These are phyloP conservation scores for Xyrichtys novacula DNA, from an alignment of 2,797 vertebrate genomes.

Conservation along the genomic window DNA sequence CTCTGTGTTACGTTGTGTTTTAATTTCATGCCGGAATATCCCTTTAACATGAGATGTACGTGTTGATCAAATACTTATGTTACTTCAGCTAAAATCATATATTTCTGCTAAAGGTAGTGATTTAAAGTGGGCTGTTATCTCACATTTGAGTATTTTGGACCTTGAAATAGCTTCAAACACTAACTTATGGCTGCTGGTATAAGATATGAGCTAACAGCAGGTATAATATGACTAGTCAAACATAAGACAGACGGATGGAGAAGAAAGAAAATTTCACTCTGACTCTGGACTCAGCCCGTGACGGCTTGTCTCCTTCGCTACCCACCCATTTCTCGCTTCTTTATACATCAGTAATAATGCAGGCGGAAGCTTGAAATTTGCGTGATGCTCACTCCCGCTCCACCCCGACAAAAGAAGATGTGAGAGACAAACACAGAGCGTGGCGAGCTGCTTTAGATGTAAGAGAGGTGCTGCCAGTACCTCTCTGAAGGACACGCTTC, in stretches of 20 bases:
- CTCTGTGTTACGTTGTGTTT: no score
- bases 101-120: no score
- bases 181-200: neutral
- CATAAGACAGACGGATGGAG: neutral
- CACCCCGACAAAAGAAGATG: constrained; percentile 43
- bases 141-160: no score
- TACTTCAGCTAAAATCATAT: no score
- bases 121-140: no score
- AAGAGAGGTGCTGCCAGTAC: constrained; percentile 43
- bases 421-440: constrained; percentile 58
- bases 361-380: constrained; percentile 37
- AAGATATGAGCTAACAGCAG: neutral
- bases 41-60: no score
- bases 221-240: constrained; percentile 6
- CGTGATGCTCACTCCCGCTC: constrained; percentile 25
- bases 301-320: constrained; percentile 3
- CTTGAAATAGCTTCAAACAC: no score
- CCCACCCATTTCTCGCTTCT: neutral
- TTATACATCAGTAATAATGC: constrained; percentile 34
- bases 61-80: no score
- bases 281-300: constrained; percentile 24
- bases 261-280: neutral
- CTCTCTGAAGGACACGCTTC: constrained; percentile 45
- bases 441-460: constrained; percentile 47
- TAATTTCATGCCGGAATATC: no score